phyloP scores from a whole-genome alignment of 2,888 invertebrate genomes.

The Rugalucina vietnamica region DNA sequence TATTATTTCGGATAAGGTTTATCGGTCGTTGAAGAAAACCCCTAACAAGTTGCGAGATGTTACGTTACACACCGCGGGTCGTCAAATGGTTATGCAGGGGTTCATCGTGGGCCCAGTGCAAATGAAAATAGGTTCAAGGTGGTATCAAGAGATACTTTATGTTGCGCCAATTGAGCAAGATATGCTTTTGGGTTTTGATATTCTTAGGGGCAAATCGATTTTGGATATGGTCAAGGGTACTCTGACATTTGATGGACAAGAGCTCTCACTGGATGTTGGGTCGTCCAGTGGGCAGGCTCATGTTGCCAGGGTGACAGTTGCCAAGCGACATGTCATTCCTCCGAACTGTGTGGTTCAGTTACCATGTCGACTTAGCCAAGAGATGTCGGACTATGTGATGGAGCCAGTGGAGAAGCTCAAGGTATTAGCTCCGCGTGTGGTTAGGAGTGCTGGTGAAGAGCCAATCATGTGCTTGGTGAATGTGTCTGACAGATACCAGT shows the following conservation, averaged over 20 bases:
- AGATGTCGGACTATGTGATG: constrained; percentile 30
- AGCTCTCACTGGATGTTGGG: background rate
- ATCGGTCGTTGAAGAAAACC: constrained; percentile 6
- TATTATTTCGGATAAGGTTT: constrained; percentile 40
- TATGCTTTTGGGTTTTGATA: constrained; percentile 47
- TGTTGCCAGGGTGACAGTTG: constrained; percentile 25
- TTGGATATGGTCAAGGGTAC: constrained; percentile 18
- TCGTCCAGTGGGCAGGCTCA: background rate
- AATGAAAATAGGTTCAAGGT: constrained; percentile 21
- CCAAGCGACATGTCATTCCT: constrained; percentile 18
- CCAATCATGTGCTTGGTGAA: constrained; percentile 38
- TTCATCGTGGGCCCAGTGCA: constrained; percentile 25
- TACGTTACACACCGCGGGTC: constrained; percentile 31
- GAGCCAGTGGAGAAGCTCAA: constrained; percentile 28
- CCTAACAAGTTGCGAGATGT: constrained; percentile 25
- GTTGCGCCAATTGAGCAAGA: constrained; percentile 43
- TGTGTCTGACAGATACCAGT: constrained; percentile 1
- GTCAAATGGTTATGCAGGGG: constrained; percentile 29
- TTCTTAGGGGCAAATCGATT: constrained; percentile 19
- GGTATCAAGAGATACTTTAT: constrained; percentile 8
- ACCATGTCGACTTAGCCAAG: constrained; percentile 3
- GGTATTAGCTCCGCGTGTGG: constrained; percentile 22
- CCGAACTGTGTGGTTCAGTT: constrained; percentile 40
- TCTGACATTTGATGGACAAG: constrained; percentile 23
- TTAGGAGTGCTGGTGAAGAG: background rate